phyloP scores from a whole-genome alignment of 2,888 invertebrate species.

The Drosophila histrio region DNA sequence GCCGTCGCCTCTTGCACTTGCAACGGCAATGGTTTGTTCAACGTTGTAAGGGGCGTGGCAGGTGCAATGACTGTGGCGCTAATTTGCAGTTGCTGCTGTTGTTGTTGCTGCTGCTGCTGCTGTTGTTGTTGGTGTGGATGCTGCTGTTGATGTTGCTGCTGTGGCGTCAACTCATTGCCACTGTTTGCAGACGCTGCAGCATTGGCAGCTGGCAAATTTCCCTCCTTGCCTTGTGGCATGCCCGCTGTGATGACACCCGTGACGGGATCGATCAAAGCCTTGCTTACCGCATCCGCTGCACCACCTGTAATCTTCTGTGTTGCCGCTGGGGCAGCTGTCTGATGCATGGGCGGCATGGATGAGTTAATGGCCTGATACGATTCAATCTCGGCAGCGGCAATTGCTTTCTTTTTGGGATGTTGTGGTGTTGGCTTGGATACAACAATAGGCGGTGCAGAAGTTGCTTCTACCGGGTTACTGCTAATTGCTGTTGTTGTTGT shows the following conservation, averaged over 20 bases:
- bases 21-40: constrained; percentile 69
- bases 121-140: constrained; percentile 39
- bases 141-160: constrained; percentile 44
- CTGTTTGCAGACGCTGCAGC: constrained; percentile 68
- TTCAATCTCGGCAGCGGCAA: constrained; percentile 82
- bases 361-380: constrained; percentile 77
- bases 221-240: constrained; percentile 88
- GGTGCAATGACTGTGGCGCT: constrained; percentile 63
- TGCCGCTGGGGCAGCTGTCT: constrained; percentile 75
- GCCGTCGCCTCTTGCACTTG: constrained; percentile 59
- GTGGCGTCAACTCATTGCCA: constrained; percentile 34
- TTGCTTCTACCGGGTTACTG: constrained; percentile 8
- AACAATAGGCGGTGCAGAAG: constrained; percentile 23
- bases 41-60: constrained; percentile 64
- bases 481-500: not conserved
- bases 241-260: constrained; percentile 89
- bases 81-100: constrained; percentile 45
- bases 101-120: constrained; percentile 40
- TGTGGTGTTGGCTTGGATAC: constrained; percentile 72
- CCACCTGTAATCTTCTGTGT: constrained; percentile 78
- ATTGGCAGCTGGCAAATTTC: constrained; percentile 79
- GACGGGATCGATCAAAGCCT: constrained; percentile 89
- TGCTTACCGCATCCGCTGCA: constrained; percentile 85
- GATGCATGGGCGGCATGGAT: constrained; percentile 77
- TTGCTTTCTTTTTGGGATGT: constrained; percentile 82